Conservation (phyloP, 2,888 invertebrate genomes). For the Xanthia icteritia region DNA sequence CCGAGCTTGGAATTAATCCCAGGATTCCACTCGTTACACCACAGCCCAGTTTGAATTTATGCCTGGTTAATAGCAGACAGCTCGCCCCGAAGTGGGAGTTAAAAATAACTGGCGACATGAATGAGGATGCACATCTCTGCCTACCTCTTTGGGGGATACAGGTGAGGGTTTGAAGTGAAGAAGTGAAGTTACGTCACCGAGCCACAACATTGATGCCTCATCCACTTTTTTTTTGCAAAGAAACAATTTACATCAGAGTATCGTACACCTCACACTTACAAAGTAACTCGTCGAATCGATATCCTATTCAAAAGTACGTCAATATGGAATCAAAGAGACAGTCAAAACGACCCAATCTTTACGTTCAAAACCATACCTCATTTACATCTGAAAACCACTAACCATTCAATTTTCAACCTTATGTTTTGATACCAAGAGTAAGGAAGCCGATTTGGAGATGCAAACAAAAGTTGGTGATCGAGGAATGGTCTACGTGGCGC, state of each 20-base stretch:
- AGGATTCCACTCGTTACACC: too few species aligned
- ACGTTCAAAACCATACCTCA: slow-evolving; percentile 2
- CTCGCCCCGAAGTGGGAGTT: too few species aligned
- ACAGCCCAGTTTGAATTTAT: too few species aligned
- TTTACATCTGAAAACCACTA: neutral
- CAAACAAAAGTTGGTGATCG: neutral
- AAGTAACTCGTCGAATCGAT: slow-evolving; percentile 18
- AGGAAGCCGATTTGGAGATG: neutral
- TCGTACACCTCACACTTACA: neutral
- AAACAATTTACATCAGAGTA: slow-evolving; percentile 16
- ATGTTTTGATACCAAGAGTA: rapidly evolving
- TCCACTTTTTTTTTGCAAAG: neutral
- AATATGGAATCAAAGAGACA: slow-evolving; percentile 45
- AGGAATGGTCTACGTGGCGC: slow-evolving; percentile 58
- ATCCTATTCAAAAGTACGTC: slow-evolving; percentile 49
- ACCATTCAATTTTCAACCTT: slow-evolving; percentile 16
- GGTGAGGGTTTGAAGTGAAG: too few species aligned
- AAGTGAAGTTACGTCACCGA: too few species aligned
- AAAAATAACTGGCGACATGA: too few species aligned
- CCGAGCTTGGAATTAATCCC: too few species aligned
- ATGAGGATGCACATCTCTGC: too few species aligned
- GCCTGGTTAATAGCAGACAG: too few species aligned
- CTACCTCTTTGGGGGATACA: too few species aligned
- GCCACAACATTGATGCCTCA: too few species aligned
- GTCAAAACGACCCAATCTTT: slow-evolving; percentile 51